Conservation (phyloP, 2,113 vertebrate genomes). For the Motacilla alba region DNA sequence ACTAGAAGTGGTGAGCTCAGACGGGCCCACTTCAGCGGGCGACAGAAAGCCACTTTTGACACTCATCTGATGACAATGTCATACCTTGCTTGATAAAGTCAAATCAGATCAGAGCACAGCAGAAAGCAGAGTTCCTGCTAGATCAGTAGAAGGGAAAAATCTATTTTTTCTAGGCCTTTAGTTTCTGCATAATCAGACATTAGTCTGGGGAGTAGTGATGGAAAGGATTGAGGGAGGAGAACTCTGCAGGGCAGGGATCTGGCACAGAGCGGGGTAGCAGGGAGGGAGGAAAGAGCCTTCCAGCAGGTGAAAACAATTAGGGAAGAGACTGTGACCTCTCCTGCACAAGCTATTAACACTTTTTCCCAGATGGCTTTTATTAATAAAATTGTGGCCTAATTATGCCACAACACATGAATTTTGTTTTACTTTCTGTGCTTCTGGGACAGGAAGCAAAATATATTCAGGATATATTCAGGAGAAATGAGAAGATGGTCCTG, state of each 20-base stretch:
- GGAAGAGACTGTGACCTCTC: slow-evolving; percentile 7
- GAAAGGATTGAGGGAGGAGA: not conserved
- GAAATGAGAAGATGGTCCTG: not conserved
- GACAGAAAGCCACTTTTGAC: not conserved
- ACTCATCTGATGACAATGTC: not conserved
- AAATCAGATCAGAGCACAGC: not conserved
- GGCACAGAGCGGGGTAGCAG: not conserved
- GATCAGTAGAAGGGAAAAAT: not conserved
- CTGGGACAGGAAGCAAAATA: slow-evolving; percentile 8
- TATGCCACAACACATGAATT: not conserved
- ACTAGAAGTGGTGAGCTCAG: not conserved
- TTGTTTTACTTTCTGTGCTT: slow-evolving; percentile 9
- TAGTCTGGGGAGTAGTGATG: not conserved
- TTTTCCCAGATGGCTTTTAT: slow-evolving; percentile 2
- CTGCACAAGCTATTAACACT: slow-evolving; percentile 19
- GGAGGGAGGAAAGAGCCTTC: not conserved
- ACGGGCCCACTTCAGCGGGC: not conserved
- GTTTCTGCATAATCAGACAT: not conserved
- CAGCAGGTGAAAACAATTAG: slow-evolving; percentile 4
- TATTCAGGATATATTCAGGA: not conserved
- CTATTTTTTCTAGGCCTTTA: not conserved
- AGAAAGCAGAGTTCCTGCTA: not conserved
- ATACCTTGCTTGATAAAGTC: not conserved
- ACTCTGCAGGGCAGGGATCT: not conserved
- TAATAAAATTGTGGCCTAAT: slow-evolving; percentile 58